Conservation (phyloP, 2,888 invertebrate genomes). For the Hirtodrosophila trivittata region DNA sequence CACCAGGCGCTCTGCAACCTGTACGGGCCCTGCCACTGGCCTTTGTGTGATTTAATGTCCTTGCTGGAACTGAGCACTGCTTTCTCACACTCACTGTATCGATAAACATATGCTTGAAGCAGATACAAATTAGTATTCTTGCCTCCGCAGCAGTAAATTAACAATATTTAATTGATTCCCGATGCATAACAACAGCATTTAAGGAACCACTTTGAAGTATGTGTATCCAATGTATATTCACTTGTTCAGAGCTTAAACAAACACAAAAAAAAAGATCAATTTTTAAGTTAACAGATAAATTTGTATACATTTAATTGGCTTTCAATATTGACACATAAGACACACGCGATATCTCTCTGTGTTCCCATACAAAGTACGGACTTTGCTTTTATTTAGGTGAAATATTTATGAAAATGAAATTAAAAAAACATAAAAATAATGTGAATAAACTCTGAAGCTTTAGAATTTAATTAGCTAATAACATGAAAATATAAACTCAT, state of each 20-base stretch:
- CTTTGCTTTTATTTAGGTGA: conserved; percentile 7
- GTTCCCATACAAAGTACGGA: too few relatives aligned
- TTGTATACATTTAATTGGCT: too few relatives aligned
- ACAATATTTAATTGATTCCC: conserved; percentile 41
- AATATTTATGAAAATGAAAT: not conserved
- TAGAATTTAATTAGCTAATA: too few relatives aligned
- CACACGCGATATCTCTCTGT: too few relatives aligned
- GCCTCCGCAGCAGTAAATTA: conserved; percentile 21
- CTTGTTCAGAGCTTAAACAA: not conserved
- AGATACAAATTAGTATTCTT: conserved; percentile 36
- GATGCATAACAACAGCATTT: conserved; percentile 21
- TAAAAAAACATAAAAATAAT: too few relatives aligned
- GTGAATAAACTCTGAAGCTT: conserved; percentile 43
- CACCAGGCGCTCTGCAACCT: conserved; percentile 50
- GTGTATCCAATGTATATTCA: conserved; percentile 4
- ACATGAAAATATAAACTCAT: not conserved
- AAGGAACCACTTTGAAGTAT: not conserved
- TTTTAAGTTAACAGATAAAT: too few relatives aligned
- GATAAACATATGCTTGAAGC: conserved; percentile 11
- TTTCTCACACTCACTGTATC: conserved; percentile 36
- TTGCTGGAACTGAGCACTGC: conserved; percentile 5
- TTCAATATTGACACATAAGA: too few relatives aligned
- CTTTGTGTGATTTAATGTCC: conserved; percentile 63
- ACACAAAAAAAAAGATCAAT: not conserved
- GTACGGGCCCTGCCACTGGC: conserved; percentile 65